Evolutionary conservation across 53 echinoderm and acorn worm species (phyloP).

Genomic region (Stichopus horrens): DNA sequence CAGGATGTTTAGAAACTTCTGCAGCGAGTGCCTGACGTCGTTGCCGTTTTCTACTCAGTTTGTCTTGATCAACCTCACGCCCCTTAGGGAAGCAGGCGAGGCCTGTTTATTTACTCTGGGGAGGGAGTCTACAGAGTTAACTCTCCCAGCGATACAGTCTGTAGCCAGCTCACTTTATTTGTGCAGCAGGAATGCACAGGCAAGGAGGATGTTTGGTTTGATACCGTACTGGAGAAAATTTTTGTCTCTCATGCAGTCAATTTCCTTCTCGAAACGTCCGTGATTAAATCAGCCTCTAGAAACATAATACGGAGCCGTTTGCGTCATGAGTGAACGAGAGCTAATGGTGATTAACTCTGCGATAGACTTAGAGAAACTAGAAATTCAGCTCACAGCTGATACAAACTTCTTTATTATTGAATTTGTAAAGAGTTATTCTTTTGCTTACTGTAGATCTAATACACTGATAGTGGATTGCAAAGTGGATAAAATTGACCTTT

Average conservation of each 20-base stretch:
- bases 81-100: neutral
- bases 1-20: too few relatives aligned
- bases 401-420: too few relatives aligned
- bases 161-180: neutral
- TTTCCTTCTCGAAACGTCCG: neutral
- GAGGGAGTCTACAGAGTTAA: neutral
- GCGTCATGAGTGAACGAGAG: neutral
- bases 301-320: neutral
- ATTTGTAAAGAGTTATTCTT: too few relatives aligned
- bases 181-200: neutral
- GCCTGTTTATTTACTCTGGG: neutral
- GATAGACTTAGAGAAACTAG: neutral
- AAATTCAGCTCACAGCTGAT: too few relatives aligned
- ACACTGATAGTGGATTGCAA: too few relatives aligned
- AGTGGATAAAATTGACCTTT: too few relatives aligned
- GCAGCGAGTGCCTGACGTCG: too few relatives aligned
- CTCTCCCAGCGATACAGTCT: neutral
- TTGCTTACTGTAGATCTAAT: too few relatives aligned
- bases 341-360: neutral
- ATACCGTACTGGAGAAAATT: neutral
- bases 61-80: too few relatives aligned
- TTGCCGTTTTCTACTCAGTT: too few relatives aligned
- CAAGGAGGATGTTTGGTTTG: neutral
- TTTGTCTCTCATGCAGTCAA: neutral
- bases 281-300: neutral